Evolutionary conservation across 2,113 vertebrate genomes (phyloP).

Genomic region (Excalfactoria chinensis): DNA sequence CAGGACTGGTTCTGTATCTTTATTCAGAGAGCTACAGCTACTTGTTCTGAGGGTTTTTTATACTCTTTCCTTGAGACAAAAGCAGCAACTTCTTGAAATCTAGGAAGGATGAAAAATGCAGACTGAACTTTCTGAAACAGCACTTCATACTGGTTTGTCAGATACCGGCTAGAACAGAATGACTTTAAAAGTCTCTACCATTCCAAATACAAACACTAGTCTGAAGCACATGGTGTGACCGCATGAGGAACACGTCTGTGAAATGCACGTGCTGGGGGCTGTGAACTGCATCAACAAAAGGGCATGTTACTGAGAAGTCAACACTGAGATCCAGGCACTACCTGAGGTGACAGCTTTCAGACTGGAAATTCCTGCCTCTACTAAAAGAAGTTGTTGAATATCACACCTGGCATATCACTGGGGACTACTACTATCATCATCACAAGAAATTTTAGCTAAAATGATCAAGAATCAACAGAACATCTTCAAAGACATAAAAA

Average conservation of each 20-base stretch:
- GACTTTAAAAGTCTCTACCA: not conserved
- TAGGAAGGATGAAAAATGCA: not conserved
- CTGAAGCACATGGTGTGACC: rapidly evolving
- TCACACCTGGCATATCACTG: not conserved
- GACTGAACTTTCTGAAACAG: not conserved
- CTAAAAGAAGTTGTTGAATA: not conserved
- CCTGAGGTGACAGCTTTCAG: not conserved
- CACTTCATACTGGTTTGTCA: not conserved
- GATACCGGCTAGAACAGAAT: not conserved
- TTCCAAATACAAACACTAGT: not conserved
- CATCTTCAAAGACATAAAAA: not conserved
- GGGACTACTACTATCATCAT: not conserved
- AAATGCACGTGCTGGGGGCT: rapidly evolving
- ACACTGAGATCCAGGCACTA: not conserved
- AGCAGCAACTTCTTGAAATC: not conserved
- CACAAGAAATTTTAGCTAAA: not conserved
- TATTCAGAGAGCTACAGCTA: not conserved
- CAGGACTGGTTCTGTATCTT: not conserved
- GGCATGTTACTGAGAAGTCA: not conserved
- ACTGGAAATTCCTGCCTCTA: rapidly evolving
- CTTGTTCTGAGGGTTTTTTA: too few species aligned
- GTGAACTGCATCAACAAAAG: not conserved
- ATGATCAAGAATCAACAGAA: not conserved
- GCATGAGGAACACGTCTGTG: not conserved
- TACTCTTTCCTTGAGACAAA: not conserved